A percentile compares a stretch with the other conserved stretches of the same genome.
Evolutionary conservation across 2,797 vertebrate genomes (phyloP).

Genomic region (Ptychadena robeensis): DNA sequence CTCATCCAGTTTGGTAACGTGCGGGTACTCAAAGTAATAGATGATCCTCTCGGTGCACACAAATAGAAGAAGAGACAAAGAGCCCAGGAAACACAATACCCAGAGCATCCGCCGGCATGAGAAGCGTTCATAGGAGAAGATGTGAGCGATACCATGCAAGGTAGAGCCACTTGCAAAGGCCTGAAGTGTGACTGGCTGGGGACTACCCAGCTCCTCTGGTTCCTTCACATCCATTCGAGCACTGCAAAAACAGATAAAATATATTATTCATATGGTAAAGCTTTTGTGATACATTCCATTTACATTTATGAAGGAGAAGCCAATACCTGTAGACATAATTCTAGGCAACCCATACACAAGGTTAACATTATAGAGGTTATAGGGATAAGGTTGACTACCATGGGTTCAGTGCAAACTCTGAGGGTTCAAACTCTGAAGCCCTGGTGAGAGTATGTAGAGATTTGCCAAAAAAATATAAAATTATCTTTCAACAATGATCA

Average conservation of each 20-base stretch:
- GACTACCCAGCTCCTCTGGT: conserved; percentile 89
- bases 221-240: conserved; percentile 91
- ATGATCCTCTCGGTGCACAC: conserved; percentile 94
- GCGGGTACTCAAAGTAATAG: conserved; percentile 95
- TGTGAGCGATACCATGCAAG: conserved; percentile 96
- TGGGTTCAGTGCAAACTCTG: no score
- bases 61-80: conserved; percentile 85
- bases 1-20: conserved; percentile 97
- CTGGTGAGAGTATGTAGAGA: no score
- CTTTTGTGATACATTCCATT: not conserved
- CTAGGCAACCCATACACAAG: no score
- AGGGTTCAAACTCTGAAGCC: no score
- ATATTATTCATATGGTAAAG: no score
- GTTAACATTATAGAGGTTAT: no score
- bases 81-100: conserved; percentile 93
- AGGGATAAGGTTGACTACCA: no score
- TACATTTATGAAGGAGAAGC: not conserved
- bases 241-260: conserved; percentile 39
- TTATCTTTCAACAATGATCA: no score
- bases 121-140: conserved; percentile 95
- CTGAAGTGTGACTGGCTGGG: conserved; percentile 88
- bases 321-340: not conserved
- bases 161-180: conserved; percentile 97
- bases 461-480: no score
- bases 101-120: conserved; percentile 90